Evolutionary conservation across 2,888 invertebrate genomes (phyloP).

Genomic region (Pharmacophagus antenor): DNA sequence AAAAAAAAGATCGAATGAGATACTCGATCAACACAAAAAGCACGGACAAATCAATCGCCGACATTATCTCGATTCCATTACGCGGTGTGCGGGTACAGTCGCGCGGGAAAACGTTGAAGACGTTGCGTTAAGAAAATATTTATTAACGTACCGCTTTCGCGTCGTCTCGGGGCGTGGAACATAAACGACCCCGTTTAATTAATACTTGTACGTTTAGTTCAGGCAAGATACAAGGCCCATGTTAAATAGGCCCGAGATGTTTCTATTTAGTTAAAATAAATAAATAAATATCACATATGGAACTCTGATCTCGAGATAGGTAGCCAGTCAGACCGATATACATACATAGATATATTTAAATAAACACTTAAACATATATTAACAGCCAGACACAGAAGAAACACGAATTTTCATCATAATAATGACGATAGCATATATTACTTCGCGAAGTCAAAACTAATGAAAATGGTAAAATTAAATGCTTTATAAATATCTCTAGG

Average conservation of each 20-base stretch:
- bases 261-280: background rate
- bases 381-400: too few species aligned
- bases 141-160: constrained; percentile 15
- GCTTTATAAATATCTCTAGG: too few species aligned
- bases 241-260: background rate
- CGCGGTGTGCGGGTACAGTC: constrained; percentile 42
- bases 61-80: constrained; percentile 50
- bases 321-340: too few species aligned
- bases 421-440: too few species aligned
- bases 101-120: constrained; percentile 36
- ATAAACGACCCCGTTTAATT: constrained; percentile 8
- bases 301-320: too few species aligned
- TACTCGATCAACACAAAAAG: constrained; percentile 20
- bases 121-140: constrained; percentile 19
- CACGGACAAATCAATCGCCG: constrained; percentile 33
- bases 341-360: too few species aligned
- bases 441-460: too few species aligned
- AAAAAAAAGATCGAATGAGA: too few species aligned
- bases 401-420: too few species aligned
- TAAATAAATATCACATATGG: too few species aligned
- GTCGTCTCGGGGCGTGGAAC: constrained; percentile 16
- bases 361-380: too few species aligned
- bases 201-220: background rate
- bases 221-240: background rate
- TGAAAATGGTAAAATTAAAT: too few species aligned